phyloP scores from a whole-genome alignment of 2,797 vertebrate genomes.

The Meriones psammophilus region DNA sequence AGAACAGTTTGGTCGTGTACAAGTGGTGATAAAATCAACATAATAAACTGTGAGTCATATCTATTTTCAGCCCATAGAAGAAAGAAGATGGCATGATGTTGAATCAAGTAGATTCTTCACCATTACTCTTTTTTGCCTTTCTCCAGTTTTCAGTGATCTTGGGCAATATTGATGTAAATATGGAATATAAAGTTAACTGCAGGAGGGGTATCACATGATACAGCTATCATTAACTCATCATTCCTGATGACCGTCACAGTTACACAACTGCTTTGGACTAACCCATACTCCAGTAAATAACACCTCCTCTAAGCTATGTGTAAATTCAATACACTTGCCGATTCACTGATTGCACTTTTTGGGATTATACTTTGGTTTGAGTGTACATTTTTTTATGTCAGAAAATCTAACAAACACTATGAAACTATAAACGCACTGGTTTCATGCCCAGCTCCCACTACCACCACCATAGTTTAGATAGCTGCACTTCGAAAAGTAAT shows the following conservation, averaged over 20 bases:
- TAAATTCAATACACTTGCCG: no score
- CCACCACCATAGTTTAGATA: background rate
- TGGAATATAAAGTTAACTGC: background rate
- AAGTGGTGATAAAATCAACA: background rate
- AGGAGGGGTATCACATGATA: accelerated
- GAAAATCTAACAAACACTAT: background rate
- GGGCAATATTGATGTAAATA: background rate
- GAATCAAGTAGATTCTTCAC: background rate
- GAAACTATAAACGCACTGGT: background rate
- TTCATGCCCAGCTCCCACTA: background rate
- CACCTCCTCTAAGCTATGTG: background rate
- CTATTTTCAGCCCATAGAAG: background rate
- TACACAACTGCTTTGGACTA: background rate
- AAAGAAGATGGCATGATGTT: background rate
- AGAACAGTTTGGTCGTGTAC: background rate
- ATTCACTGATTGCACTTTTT: background rate
- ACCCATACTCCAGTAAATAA: background rate
- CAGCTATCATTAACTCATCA: background rate
- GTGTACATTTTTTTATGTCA: background rate
- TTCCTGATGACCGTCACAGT: background rate
- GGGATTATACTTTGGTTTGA: background rate
- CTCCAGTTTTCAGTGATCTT: background rate
- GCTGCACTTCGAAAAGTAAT: background rate
- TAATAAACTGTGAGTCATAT: background rate
- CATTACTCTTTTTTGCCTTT: background rate